phyloP scores from a whole-genome alignment of 2,113 vertebrate genomes.

The Numenius arquata region DNA sequence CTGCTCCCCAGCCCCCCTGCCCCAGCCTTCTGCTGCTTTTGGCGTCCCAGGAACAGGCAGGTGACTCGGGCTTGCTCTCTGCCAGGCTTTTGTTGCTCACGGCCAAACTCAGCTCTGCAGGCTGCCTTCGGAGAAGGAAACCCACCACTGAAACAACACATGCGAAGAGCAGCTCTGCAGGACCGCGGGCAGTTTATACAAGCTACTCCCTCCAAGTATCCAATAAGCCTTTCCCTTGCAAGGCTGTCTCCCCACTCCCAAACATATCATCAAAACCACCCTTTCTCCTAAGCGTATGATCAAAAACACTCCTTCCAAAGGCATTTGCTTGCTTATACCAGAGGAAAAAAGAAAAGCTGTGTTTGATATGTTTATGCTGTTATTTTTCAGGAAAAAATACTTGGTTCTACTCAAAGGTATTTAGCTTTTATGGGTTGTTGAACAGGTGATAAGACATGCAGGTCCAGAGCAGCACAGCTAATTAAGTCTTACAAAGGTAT shows the following conservation, averaged over 20 bases:
- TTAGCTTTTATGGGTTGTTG: background rate
- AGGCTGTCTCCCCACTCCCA: background rate
- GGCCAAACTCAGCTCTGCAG: background rate
- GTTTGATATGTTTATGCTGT: background rate
- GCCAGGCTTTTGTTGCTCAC: background rate
- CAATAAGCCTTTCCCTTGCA: background rate
- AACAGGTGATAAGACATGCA: background rate
- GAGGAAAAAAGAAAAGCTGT: background rate
- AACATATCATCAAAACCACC: background rate
- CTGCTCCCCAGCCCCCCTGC: background rate
- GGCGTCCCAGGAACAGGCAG: background rate
- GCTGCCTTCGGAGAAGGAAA: background rate
- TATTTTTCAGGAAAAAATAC: background rate
- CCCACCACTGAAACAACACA: rapidly evolving
- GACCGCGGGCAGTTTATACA: background rate
- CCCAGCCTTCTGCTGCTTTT: background rate
- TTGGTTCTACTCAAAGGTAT: background rate
- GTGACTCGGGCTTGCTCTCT: background rate
- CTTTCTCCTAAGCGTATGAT: background rate
- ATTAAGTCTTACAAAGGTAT: background rate
- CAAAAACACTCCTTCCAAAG: background rate
- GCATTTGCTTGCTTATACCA: background rate
- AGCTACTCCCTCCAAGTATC: background rate
- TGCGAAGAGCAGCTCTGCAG: background rate
- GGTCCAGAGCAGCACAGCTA: background rate